Conservation (phyloP, 2,888 invertebrate genomes). For the Ligdia adustata region DNA sequence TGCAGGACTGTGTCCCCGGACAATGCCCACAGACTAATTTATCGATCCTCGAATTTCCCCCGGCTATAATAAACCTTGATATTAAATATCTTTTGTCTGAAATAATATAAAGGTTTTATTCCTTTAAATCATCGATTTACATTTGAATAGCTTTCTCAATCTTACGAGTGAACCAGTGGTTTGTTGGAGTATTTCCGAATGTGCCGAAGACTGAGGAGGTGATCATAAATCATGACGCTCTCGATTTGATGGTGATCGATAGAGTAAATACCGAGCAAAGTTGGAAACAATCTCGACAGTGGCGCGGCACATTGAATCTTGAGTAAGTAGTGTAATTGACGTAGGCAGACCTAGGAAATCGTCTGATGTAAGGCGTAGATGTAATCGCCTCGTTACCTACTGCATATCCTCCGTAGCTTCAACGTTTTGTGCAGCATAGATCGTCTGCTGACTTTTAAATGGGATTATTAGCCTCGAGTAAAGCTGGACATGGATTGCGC, state of each 20-base stretch:
- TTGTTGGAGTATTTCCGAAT: neutral
- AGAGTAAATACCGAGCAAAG: slow-evolving; percentile 25
- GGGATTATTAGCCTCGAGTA: slow-evolving; percentile 11
- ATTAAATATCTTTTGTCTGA: slow-evolving; percentile 23
- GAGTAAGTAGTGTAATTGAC: slow-evolving; percentile 51
- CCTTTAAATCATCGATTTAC: slow-evolving; percentile 27
- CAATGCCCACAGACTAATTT: slow-evolving; percentile 42
- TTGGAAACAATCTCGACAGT: slow-evolving; percentile 48
- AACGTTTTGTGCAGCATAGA: slow-evolving; percentile 25
- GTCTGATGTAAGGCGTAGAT: slow-evolving; percentile 40
- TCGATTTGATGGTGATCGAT: slow-evolving; percentile 29
- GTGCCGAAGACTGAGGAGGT: neutral
- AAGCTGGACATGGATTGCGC: slow-evolving; percentile 40
- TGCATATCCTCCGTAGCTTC: slow-evolving; percentile 26
- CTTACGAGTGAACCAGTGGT: slow-evolving; percentile 8
- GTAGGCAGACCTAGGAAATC: slow-evolving; percentile 46
- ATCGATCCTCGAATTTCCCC: slow-evolving; percentile 46
- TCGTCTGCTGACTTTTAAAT: slow-evolving; percentile 21
- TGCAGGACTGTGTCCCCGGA: slow-evolving; percentile 44
- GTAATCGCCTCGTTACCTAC: slow-evolving; percentile 35
- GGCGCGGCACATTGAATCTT: slow-evolving; percentile 42
- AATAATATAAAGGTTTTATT: slow-evolving; percentile 38
- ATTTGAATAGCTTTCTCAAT: slow-evolving; percentile 26
- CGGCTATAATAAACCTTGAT: slow-evolving; percentile 29
- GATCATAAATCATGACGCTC: slow-evolving; percentile 12